These are phyloP conservation scores for Ips nitidus DNA, from an alignment of 1,140 invertebrate genomes.

Conservation along the genomic window DNA sequence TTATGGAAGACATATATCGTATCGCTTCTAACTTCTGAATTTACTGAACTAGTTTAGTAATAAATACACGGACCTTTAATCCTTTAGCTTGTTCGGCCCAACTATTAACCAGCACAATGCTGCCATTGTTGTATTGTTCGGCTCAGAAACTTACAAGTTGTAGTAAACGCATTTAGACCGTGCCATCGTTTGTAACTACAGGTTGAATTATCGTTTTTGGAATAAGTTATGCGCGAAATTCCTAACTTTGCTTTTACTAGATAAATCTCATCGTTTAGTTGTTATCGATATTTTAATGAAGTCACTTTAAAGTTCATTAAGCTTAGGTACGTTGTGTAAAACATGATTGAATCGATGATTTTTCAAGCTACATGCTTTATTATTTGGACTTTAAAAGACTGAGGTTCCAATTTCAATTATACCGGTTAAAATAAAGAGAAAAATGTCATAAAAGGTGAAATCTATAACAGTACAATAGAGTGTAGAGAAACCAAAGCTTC, in stretches of 20 bases:
- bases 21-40: too few species aligned
- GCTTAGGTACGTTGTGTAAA: too few species aligned
- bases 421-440: too few species aligned
- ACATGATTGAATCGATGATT: too few species aligned
- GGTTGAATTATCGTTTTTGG: conserved; percentile 20
- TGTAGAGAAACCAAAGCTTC: background rate
- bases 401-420: background rate
- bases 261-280: too few species aligned
- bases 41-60: background rate
- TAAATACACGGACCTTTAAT: conserved; percentile 14
- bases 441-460: background rate
- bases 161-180: conserved; percentile 25
- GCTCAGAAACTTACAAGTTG: conserved; percentile 30
- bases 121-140: conserved; percentile 33
- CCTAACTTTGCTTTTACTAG: background rate
- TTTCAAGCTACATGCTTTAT: too few species aligned
- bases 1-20: too few species aligned
- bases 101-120: conserved; percentile 29
- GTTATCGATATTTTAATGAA: too few species aligned
- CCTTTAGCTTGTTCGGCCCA: conserved; percentile 25
- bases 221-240: conserved; percentile 5
- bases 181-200: conserved; percentile 20
- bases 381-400: too few species aligned
- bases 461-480: conserved; percentile 2
- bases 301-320: too few species aligned